phyloP scores from a whole-genome alignment of 2,113 vertebrate species.

The Fregetta grallaria region DNA sequence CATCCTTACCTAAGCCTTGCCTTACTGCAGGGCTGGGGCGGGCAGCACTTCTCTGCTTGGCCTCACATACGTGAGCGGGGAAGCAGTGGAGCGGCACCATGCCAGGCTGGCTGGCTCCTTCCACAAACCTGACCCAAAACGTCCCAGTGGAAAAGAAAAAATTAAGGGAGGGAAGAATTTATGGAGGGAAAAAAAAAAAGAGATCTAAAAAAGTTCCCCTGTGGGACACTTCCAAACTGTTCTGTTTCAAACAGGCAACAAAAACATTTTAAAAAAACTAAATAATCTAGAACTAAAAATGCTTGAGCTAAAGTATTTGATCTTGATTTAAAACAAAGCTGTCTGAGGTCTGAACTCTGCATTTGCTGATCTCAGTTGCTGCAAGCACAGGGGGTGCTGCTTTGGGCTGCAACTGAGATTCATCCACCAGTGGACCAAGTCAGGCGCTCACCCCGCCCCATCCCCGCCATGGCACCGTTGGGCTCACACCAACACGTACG shows the following conservation, averaged over 20 bases:
- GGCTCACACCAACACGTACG: not conserved
- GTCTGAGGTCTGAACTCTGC: not conserved
- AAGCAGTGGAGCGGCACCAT: not conserved
- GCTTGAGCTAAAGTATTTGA: not conserved
- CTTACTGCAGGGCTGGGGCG: not conserved
- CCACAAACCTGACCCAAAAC: not conserved
- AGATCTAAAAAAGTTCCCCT: not conserved
- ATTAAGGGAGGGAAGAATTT: not conserved
- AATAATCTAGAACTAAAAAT: not conserved
- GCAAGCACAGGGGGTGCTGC: not conserved
- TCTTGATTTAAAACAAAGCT: not conserved
- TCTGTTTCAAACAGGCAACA: not conserved
- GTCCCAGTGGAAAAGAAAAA: not conserved
- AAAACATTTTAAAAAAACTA: not conserved
- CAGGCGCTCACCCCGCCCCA: accelerated
- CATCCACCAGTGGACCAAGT: not conserved
- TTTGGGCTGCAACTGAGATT: not conserved
- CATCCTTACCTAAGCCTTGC: not conserved
- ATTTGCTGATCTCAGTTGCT: not conserved
- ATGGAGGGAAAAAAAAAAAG: too few species aligned
- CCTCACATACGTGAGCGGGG: not conserved
- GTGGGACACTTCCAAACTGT: not conserved
- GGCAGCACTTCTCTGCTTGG: not conserved
- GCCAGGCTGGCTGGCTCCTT: not conserved
- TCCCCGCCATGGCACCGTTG: accelerated